phyloP scores from a whole-genome alignment of 2,888 invertebrate species.

The Tipula confusa region DNA sequence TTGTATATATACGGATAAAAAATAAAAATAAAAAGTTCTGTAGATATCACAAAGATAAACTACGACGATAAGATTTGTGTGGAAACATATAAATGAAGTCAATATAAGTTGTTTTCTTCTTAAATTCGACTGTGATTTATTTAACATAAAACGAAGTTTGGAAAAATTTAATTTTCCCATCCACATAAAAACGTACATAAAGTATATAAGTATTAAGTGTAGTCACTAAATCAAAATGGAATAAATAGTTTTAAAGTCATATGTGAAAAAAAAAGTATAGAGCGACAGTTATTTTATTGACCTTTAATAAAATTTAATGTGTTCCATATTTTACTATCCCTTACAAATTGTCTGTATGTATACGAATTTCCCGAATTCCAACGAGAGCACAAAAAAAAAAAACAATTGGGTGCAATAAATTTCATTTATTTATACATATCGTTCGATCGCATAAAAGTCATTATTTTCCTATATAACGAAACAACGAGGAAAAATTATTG shows the following conservation, averaged over 20 bases:
- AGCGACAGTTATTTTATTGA: neutral
- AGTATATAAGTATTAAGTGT: neutral
- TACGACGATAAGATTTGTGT: conserved; percentile 15
- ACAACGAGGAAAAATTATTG: neutral
- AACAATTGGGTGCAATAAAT: neutral
- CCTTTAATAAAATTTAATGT: conserved; percentile 7
- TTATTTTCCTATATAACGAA: neutral
- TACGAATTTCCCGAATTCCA: neutral
- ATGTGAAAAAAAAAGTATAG: neutral
- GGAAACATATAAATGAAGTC: conserved; percentile 9
- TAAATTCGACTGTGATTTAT: neutral
- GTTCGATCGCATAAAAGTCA: conserved; percentile 12
- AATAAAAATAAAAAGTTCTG: neutral
- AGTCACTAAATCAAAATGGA: neutral
- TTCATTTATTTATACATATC: neutral
- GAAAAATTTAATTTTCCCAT: conserved; percentile 10
- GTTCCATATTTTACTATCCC: neutral
- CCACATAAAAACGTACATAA: neutral
- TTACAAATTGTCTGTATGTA: neutral
- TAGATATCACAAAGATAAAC: neutral
- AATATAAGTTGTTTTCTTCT: neutral
- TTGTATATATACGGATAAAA: neutral
- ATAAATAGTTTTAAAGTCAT: neutral
- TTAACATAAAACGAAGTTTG: neutral
- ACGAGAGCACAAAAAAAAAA: neutral